Base-by-base conservation (phyloP, 2,113 vertebrate genomes). In the Mobula hypostoma region DNA sequence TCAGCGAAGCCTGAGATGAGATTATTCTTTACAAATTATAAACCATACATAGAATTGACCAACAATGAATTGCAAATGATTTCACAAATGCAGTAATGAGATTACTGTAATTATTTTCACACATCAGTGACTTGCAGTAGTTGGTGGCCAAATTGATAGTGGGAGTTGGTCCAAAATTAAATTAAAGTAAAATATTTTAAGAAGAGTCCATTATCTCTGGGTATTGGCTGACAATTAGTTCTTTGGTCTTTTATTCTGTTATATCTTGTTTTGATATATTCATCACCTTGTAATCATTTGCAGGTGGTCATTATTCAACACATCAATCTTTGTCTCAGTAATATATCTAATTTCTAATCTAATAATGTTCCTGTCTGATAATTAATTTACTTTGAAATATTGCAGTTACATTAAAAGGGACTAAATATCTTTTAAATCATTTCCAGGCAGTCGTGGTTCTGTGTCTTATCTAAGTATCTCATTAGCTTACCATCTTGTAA, bases 101-200 rank as follows among this genome's bases (percentile, higher is more conserved):
- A 66, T 90, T 32, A 68, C 29, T 66, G n/a, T 90, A 90, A 90
- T 90, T 90, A 90, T 68, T 90, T 90, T 90, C 27, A 88, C 85
- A 66, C 58, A 88, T 88, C 29, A 32, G 63, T 66, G 85, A 19
- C 32, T 32, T 88, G 58, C 11, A 58, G 24, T 87, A 61, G 83
- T 87, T 61, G 56, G 27, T 88, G 58, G 15, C 85, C 85, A 68
- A 15, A 90, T 32, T 90, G 85, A 88, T 32, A 68, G 61, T 36
- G 61, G 61, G 61, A 68, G 85, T n/a, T 32, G n/a, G 61, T 15
- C 85, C 85, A 90, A 90, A 88, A 90, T 90, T 88, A 88, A 88
- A 88, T 88, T 32, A 66, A 79, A 29, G 72, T 21, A 88, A 88
- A 88, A 66, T 63, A 88, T 90, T 90, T 90, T 66, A 32, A 36